Percentiles rank a stretch among this genome's conserved stretches.
Conservation (phyloP, 1,140 invertebrate genomes). For the Drosophila saltans region DNA sequence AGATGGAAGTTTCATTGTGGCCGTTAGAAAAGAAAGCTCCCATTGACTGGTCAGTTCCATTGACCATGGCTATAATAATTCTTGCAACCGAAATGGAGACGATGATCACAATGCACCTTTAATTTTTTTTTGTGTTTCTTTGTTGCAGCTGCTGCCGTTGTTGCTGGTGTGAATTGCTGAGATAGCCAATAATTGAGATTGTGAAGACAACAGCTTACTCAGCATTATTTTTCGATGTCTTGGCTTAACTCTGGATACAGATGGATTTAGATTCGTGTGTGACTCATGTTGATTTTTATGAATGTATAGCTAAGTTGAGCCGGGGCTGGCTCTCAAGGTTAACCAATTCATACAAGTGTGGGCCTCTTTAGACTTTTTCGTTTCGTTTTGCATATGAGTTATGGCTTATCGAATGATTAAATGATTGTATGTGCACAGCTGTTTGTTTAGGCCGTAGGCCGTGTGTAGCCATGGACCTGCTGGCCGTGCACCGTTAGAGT, state of each 20-base stretch:
- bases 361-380: conserved; percentile 14
- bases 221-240: conserved; percentile 21
- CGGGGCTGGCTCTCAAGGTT: conserved; percentile 29
- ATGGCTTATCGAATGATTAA: conserved; percentile 40
- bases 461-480: conserved; percentile 6
- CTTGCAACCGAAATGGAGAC: neutral
- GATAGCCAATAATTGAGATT: conserved; percentile 22
- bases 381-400: conserved; percentile 62
- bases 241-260: neutral
- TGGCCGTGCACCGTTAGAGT: conserved; percentile 26
- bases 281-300: neutral
- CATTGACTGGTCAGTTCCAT: conserved; percentile 15
- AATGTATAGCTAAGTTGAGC: neutral
- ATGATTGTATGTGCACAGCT: conserved; percentile 36
- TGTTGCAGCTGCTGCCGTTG: neutral
- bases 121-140: neutral
- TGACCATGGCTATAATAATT: conserved; percentile 1
- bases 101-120: conserved; percentile 25
- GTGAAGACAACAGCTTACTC: conserved; percentile 21
- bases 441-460: conserved; percentile 21
- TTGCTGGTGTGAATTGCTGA: conserved; percentile 13
- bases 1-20: conserved; percentile 29
- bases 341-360: conserved; percentile 24
- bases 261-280: neutral
- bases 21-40: conserved; percentile 64